Conservation (phyloP, 37 sponge, comb jelly and placozoan genomes). For the Crambe crambe region DNA sequence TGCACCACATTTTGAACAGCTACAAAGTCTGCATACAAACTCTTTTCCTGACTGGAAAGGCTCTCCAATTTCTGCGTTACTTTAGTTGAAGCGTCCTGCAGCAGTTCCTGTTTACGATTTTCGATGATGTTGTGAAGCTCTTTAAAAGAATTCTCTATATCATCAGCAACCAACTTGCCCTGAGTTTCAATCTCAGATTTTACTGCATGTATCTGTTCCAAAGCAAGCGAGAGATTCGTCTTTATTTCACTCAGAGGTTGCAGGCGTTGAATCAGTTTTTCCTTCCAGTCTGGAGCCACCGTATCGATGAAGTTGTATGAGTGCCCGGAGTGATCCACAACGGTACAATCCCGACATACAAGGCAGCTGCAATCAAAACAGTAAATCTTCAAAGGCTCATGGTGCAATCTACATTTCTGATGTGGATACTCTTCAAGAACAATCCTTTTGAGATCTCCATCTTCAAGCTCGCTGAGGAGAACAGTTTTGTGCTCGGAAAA, state of each 20-base stretch:
- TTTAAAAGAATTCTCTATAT: constrained; percentile 29
- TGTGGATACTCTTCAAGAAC: background rate
- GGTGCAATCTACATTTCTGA: constrained; percentile 6
- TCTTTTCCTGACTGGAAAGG: background rate
- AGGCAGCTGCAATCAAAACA: constrained; percentile 44
- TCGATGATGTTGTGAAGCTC: constrained; percentile 14
- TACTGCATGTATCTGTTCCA: background rate
- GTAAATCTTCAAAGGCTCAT: constrained; percentile 26
- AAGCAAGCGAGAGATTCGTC: background rate
- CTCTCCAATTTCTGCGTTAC: background rate
- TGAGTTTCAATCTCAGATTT: constrained; percentile 7
- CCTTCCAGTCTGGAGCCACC: constrained; percentile 17
- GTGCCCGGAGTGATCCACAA: constrained; percentile 26
- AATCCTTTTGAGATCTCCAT: background rate
- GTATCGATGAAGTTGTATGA: constrained; percentile 17
- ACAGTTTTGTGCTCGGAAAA: constrained; percentile 13
- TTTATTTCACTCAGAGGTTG: constrained; percentile 6
- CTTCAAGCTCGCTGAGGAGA: background rate
- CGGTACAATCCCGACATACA: constrained; percentile 33
- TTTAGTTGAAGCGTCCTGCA: background rate
- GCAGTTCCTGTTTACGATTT: constrained; percentile 15
- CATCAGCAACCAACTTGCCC: background rate
- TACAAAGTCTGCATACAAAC: background rate
- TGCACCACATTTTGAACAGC: constrained; percentile 1
- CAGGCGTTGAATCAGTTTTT: background rate